Base-by-base conservation (phyloP, 1,140 invertebrate genomes). In the Apis dorsata region DNA sequence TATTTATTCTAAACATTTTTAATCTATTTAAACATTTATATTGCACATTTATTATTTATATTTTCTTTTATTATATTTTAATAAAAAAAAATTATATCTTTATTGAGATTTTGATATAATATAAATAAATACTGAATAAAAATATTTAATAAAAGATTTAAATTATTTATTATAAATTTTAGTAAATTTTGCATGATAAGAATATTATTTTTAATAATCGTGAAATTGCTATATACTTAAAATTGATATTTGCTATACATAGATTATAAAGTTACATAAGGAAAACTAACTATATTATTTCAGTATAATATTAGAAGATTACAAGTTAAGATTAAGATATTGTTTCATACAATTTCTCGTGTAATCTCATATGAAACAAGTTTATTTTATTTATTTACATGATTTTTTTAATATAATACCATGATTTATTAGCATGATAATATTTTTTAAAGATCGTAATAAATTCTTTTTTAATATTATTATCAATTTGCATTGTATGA, bases 191-290 rank as follows among this genome's bases (percentile, higher is more conserved):
- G 1, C 2, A 21, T 24, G 11, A n/a, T 51, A n/a, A 44, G 17
- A 24, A 68, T 53, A 49, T 59, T 28, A 19, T 51, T 76, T 81
- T 21, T 68, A 51, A 28, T n/a, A 68, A n/a, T 75, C 5, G 13
- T 53, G 28, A 12, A 24, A 76, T 81, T 81, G 19, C 69, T 68
- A 24, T 76, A 49, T 17, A 76, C 53, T 81, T 65, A n/a, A 68
- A 81, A 49, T 76, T 59, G 19, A 59, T 17, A 68, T 7, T 19
- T 57, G 53, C 53, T 81, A 76, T 44, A 44, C 34, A 44, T 81
- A 81, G 63, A 81, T 68, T 76, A 68, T 51, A 66, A 74, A n/a
- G 63, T 81, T 81, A 76, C 49, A 9, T 83, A 79, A 83, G 65
- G 17, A 75, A 53, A 53, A 15, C 55, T 15, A 44, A 17, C 34